Percentiles rank a stretch among this genome's conserved stretches.
These are phyloP conservation scores for Sebastes iracundus DNA, from an alignment of 2,797 vertebrate genomes.

Conservation along the genomic window DNA sequence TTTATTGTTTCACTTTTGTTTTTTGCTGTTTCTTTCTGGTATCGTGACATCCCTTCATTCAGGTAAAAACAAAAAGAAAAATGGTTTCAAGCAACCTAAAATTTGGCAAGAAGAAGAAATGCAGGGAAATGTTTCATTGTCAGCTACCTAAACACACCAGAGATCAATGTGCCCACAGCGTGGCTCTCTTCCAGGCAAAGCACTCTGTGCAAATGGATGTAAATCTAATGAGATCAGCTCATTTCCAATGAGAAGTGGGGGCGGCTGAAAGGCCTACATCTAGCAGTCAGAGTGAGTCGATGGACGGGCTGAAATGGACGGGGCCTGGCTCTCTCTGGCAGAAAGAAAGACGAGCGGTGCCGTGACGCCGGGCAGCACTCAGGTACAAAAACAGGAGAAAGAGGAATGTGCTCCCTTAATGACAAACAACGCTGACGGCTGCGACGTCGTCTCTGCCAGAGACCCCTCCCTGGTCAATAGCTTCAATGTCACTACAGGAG, in stretches of 20 bases:
- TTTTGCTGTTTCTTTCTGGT: no score
- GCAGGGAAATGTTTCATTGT: conserved; percentile 48
- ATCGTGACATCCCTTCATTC: neutral
- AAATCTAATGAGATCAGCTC: conserved; percentile 69
- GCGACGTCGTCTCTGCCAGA: conserved; percentile 2
- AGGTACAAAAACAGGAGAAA: conserved; percentile 4
- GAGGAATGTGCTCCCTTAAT: conserved; percentile 9
- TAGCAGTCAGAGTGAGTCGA: conserved; percentile 24
- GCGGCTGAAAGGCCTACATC: conserved; percentile 1
- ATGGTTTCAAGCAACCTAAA: neutral
- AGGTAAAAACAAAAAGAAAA: neutral
- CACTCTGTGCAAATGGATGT: conserved; percentile 62
- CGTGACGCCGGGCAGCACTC: neutral
- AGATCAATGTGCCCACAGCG: conserved; percentile 50
- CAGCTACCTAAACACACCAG: conserved; percentile 46
- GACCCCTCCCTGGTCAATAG: conserved; percentile 14
- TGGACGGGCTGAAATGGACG: conserved; percentile 22
- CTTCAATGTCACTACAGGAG: conserved; percentile 14
- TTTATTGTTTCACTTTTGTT: no score
- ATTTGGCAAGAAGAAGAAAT: conserved; percentile 15
- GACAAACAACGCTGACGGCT: conserved; percentile 39
- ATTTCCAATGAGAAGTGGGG: conserved; percentile 30
- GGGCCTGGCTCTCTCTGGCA: conserved; percentile 7
- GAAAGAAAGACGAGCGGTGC: conserved; percentile 13
- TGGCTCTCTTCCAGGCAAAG: conserved; percentile 54